Percentiles rank a stretch among this genome's conserved stretches.
These are phyloP conservation scores for Lucilia sericata DNA, from an alignment of 1,140 invertebrate genomes.

Conservation along the genomic window DNA sequence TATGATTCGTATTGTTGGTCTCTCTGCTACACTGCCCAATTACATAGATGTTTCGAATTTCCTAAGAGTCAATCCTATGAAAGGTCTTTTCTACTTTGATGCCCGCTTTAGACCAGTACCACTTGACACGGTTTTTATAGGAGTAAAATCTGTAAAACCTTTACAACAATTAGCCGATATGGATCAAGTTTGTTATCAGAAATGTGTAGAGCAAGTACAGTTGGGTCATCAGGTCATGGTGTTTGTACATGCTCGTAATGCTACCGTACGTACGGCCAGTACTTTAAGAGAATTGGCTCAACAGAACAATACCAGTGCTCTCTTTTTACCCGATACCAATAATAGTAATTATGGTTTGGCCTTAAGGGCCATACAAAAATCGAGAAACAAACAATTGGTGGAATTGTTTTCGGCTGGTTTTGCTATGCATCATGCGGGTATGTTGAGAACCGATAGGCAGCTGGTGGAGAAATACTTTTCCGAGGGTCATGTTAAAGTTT, in stretches of 20 bases:
- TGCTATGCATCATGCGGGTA: constrained; percentile 96
- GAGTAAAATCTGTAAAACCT: constrained; percentile 84
- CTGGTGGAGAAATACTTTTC: constrained; percentile 91
- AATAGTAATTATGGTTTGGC: constrained; percentile 73
- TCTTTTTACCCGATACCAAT: constrained; percentile 77
- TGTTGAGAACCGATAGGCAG: constrained; percentile 70
- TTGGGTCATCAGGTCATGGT: constrained; percentile 98
- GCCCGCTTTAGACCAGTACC: constrained; percentile 96
- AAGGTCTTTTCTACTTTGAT: constrained; percentile 98
- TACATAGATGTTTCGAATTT: constrained; percentile 97
- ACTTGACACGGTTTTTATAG: constrained; percentile 91
- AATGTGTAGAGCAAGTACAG: constrained; percentile 87
- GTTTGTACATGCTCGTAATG: constrained; percentile 98
- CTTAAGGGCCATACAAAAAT: constrained; percentile 76
- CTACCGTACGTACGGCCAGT: constrained; percentile 89
- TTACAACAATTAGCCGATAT: constrained; percentile 86
- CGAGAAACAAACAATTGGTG: constrained; percentile 79
- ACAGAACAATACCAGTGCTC: constrained; percentile 76
- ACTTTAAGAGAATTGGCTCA: constrained; percentile 82
- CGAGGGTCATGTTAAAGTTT: constrained; percentile 90
- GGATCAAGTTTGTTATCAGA: constrained; percentile 95
- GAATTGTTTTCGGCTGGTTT: constrained; percentile 91
- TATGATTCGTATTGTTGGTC: constrained; percentile 97
- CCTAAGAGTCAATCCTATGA: constrained; percentile 91
- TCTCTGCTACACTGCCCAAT: constrained; percentile 98